Percentiles rank a stretch among this genome's conserved stretches.
Conservation (phyloP, 2,797 vertebrate genomes). For the Glossophaga mutica region DNA sequence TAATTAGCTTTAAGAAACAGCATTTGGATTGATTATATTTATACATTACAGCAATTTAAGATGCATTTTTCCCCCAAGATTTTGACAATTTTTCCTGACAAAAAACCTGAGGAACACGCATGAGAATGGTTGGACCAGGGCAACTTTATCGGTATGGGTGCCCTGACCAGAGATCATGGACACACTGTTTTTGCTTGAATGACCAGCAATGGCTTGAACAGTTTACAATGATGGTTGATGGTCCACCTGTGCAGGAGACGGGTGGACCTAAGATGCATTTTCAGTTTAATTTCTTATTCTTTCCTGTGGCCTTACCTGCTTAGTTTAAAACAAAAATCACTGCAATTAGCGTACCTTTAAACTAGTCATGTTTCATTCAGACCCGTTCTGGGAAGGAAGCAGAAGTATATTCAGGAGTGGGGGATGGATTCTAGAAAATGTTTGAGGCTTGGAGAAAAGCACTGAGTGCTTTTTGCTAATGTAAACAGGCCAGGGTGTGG, state of each 20-base stretch:
- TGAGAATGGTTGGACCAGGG: not conserved
- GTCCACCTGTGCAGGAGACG: not conserved
- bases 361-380: not conserved
- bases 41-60: not conserved
- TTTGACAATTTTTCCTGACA: not conserved
- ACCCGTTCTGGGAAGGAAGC: not conserved
- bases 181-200: not conserved
- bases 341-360: not conserved
- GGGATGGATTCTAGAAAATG: not conserved
- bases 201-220: not conserved
- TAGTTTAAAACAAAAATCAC: not conserved
- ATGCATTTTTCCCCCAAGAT: not conserved
- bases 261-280: not conserved
- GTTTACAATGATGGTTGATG: not conserved
- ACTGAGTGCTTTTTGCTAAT: not conserved
- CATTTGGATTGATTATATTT: not conserved
- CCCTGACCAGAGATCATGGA: not conserved
- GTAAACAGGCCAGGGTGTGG: not conserved
- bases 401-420: not conserved
- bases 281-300: not conserved
- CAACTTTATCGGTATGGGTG: not conserved
- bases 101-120: not conserved
- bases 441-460: not conserved
- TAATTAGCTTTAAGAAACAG: not conserved
- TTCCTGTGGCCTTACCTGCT: not conserved